phyloP scores from a whole-genome alignment of 2,113 vertebrate species.

The Turnix velox region DNA sequence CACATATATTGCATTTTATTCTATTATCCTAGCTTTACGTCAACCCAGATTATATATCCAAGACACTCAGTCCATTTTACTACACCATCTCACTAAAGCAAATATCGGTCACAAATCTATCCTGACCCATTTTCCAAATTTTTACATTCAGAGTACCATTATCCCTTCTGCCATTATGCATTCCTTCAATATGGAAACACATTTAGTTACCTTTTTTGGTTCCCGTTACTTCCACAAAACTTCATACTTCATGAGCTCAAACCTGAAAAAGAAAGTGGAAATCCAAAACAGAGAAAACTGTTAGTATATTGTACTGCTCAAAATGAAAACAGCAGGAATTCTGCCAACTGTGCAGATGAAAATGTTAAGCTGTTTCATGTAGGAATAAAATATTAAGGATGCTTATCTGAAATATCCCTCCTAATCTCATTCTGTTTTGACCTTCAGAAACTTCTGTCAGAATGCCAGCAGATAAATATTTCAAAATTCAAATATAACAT shows the following conservation, averaged over 20 bases:
- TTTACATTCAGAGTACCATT: background rate
- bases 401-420: background rate
- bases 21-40: background rate
- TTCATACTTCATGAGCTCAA: background rate
- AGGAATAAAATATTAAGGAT: background rate
- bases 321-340: background rate
- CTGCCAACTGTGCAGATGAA: background rate
- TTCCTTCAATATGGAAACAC: background rate
- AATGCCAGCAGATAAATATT: background rate
- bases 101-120: background rate
- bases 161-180: background rate
- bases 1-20: background rate
- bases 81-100: background rate
- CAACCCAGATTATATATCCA: background rate
- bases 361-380: background rate
- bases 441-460: background rate
- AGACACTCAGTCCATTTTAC: background rate
- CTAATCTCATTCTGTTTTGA: background rate
- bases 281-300: background rate
- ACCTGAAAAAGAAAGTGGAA: background rate
- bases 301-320: background rate
- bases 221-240: background rate
- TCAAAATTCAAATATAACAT: background rate
- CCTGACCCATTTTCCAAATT: background rate
- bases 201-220: background rate